Conservation (phyloP, 2,797 vertebrate genomes). For the Yasuhikotakia modesta region DNA sequence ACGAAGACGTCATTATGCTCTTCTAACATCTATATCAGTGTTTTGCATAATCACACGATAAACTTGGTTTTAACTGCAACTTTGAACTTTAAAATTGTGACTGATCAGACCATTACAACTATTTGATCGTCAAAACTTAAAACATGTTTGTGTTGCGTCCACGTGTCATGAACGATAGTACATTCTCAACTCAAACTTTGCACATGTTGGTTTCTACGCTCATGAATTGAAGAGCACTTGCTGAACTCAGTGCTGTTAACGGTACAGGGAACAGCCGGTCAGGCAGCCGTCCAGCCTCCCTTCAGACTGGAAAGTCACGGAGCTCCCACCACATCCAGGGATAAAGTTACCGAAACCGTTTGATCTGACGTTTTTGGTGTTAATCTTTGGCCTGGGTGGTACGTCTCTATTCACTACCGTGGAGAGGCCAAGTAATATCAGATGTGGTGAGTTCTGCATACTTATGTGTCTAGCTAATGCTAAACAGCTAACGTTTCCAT, state of each 20-base stretch:
- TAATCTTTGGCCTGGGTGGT: slow-evolving; percentile 61
- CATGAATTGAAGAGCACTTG: slow-evolving; percentile 50
- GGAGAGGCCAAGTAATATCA: slow-evolving; percentile 84
- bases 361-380: slow-evolving; percentile 64
- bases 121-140: background rate
- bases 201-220: slow-evolving; percentile 84
- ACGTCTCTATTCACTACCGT: slow-evolving; percentile 75
- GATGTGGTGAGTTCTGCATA: slow-evolving; percentile 86
- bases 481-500: slow-evolving; percentile 41
- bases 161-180: slow-evolving; percentile 12
- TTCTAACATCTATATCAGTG: background rate
- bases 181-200: slow-evolving; percentile 68
- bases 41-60: background rate
- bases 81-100: background rate
- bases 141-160: background rate
- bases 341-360: slow-evolving; percentile 64
- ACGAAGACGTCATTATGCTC: background rate
- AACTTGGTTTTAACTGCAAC: background rate
- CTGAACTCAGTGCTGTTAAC: slow-evolving; percentile 55
- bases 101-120: background rate
- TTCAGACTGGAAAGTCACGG: slow-evolving; percentile 68
- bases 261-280: slow-evolving; percentile 72
- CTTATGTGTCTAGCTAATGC: slow-evolving; percentile 70
- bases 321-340: slow-evolving; percentile 72
- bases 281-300: slow-evolving; percentile 70